These are phyloP conservation scores for Romanogobio albipinnatus DNA, from an alignment of 2,113 vertebrate species.

Conservation along the genomic window DNA sequence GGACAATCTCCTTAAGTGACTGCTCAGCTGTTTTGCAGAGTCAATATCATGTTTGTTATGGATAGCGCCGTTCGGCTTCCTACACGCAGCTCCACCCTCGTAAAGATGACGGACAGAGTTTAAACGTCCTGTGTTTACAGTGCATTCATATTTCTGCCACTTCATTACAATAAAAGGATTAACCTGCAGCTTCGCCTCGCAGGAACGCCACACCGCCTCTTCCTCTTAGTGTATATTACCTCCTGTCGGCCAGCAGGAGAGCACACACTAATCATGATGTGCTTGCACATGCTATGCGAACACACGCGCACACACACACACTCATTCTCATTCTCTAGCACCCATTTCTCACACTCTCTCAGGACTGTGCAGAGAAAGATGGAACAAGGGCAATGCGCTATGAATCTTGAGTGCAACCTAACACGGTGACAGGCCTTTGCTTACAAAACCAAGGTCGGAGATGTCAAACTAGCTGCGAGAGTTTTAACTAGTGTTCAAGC, in stretches of 20 bases:
- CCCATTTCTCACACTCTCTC: slow-evolving; percentile 12
- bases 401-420: slow-evolving; percentile 52
- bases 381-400: slow-evolving; percentile 25
- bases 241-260: slow-evolving; percentile 36
- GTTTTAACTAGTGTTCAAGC: neutral
- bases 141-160: slow-evolving; percentile 67
- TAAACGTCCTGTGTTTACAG: slow-evolving; percentile 66
- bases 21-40: slow-evolving; percentile 56
- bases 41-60: slow-evolving; percentile 65
- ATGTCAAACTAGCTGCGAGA: slow-evolving; percentile 6
- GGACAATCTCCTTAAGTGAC: slow-evolving; percentile 60
- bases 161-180: slow-evolving; percentile 82
- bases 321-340: slow-evolving; percentile 19
- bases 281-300: slow-evolving; percentile 18
- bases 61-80: slow-evolving; percentile 51
- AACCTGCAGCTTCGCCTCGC: slow-evolving; percentile 65
- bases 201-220: slow-evolving; percentile 65
- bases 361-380: slow-evolving; percentile 16
- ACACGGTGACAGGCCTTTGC: slow-evolving; percentile 44
- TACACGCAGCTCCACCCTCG: slow-evolving; percentile 61
- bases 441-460: slow-evolving; percentile 19
- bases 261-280: slow-evolving; percentile 59
- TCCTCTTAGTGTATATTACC: slow-evolving; percentile 60
- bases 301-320: slow-evolving; percentile 14
- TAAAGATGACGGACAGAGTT: slow-evolving; percentile 71